phyloP scores from a whole-genome alignment of 1,140 invertebrate genomes.

The Conus betulinus region DNA sequence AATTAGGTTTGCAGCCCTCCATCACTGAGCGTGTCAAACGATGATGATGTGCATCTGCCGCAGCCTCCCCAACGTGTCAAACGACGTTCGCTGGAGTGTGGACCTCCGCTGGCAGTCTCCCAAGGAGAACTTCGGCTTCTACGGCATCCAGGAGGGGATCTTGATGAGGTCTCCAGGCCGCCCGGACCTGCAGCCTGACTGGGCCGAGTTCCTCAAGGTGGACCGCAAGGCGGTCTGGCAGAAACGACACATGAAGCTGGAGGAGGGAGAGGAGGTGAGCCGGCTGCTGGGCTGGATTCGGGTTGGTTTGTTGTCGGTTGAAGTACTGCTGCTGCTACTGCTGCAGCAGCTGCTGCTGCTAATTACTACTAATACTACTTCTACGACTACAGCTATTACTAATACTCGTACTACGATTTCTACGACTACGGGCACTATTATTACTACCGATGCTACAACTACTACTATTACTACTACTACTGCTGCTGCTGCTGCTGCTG shows the following conservation, averaged over 20 bases:
- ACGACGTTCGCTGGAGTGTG: constrained; percentile 71
- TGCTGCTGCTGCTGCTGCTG: no score
- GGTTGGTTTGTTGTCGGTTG: background rate
- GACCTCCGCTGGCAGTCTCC: constrained; percentile 72
- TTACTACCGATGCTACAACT: no score
- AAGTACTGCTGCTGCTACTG: background rate
- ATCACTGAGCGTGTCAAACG: no score
- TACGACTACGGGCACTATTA: no score
- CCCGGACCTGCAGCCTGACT: constrained; percentile 62
- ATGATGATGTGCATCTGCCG: background rate
- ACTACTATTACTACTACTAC: no score
- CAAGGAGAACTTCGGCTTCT: constrained; percentile 63
- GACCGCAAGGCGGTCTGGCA: constrained; percentile 53
- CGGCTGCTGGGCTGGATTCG: background rate
- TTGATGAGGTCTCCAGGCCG: constrained; percentile 60
- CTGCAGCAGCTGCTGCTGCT: no score
- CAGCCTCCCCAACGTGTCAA: constrained; percentile 68
- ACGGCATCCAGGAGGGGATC: constrained; percentile 67
- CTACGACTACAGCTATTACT: no score
- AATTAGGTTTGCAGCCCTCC: no score
- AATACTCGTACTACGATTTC: no score
- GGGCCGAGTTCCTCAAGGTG: constrained; percentile 60
- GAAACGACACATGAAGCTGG: constrained; percentile 35
- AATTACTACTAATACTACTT: no score
- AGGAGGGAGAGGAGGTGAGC: constrained; percentile 26